phyloP scores from a whole-genome alignment of 1,140 invertebrate species.

The Trachelipus rathkii region DNA sequence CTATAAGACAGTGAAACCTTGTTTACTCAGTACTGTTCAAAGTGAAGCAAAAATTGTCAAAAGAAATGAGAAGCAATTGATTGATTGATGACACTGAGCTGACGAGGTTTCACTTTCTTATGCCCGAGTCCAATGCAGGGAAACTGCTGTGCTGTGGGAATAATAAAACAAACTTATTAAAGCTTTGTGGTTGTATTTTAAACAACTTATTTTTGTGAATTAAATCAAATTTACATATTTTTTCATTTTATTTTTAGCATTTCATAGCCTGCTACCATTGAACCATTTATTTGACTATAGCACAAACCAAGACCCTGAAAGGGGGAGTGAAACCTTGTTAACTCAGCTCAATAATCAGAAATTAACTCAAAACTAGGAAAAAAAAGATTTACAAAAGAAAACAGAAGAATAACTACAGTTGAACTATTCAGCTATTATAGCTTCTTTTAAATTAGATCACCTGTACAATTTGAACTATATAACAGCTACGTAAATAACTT shows the following conservation, averaged over 20 bases:
- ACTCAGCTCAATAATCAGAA: slow-evolving; percentile 43
- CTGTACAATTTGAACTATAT: slow-evolving; percentile 45
- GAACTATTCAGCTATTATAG: slow-evolving; percentile 43
- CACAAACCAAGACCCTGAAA: slow-evolving; percentile 41
- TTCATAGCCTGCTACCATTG: slow-evolving; percentile 37
- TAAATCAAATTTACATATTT: slow-evolving; percentile 43
- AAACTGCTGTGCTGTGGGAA: slow-evolving; percentile 26
- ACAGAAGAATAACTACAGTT: slow-evolving; percentile 39
- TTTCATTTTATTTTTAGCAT: slow-evolving; percentile 32
- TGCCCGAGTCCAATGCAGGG: slow-evolving; percentile 20
- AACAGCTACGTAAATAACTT: slow-evolving; percentile 36
- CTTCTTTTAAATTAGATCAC: slow-evolving; percentile 33
- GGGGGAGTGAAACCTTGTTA: slow-evolving; percentile 44
- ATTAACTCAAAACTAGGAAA: slow-evolving; percentile 27
- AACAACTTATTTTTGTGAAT: slow-evolving; percentile 40
- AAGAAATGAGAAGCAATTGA: neutral
- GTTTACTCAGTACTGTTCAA: neutral
- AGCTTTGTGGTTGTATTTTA: slow-evolving; percentile 44
- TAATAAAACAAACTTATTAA: slow-evolving; percentile 41
- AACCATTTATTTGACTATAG: slow-evolving; percentile 42
- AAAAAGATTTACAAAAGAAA: slow-evolving; percentile 42
- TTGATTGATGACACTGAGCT: slow-evolving; percentile 14
- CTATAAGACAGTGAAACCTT: slow-evolving; percentile 3
- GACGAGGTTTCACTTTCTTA: slow-evolving; percentile 41
- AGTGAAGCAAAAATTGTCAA: neutral